Conservation (phyloP, 2,797 vertebrate species). For the Myiotriccus ornatus region DNA sequence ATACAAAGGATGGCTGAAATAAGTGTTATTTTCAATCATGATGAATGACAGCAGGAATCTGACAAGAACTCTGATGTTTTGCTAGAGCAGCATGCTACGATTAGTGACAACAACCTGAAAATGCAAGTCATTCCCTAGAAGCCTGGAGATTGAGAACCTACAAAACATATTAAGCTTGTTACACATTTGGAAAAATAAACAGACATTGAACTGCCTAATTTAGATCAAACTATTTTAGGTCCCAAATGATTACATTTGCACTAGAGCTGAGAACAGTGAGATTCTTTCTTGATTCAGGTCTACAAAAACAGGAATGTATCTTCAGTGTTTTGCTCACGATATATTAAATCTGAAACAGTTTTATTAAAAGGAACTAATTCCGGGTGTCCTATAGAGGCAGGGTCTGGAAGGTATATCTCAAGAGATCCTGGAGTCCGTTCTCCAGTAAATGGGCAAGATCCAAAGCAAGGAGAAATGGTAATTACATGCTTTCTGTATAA, state of each 20-base stretch:
- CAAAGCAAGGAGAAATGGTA: not conserved
- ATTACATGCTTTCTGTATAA: not conserved
- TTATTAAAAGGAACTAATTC: not conserved
- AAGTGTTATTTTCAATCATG: not conserved
- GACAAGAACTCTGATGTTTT: not conserved
- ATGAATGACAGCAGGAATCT: not conserved
- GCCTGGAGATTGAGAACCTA: not conserved
- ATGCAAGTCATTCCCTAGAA: not conserved
- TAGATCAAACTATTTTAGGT: not conserved
- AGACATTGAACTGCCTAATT: not conserved
- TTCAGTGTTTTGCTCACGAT: not conserved
- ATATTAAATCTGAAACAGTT: not conserved
- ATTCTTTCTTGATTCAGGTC: not conserved
- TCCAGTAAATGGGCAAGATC: not conserved
- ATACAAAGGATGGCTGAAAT: not conserved
- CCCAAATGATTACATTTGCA: not conserved
- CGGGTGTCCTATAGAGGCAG: not conserved
- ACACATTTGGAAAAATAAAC: not conserved
- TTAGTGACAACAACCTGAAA: not conserved
- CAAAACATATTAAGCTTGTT: not conserved
- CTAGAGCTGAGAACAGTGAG: not conserved
- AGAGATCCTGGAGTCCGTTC: not conserved
- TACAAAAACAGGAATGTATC: not conserved
- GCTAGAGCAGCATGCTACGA: not conserved
- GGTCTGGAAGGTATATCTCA: not conserved